A percentile compares a stretch with the other conserved stretches of the same genome.
phyloP scores from a whole-genome alignment of 2,888 invertebrate species.

The Allophyes oxyacanthae region DNA sequence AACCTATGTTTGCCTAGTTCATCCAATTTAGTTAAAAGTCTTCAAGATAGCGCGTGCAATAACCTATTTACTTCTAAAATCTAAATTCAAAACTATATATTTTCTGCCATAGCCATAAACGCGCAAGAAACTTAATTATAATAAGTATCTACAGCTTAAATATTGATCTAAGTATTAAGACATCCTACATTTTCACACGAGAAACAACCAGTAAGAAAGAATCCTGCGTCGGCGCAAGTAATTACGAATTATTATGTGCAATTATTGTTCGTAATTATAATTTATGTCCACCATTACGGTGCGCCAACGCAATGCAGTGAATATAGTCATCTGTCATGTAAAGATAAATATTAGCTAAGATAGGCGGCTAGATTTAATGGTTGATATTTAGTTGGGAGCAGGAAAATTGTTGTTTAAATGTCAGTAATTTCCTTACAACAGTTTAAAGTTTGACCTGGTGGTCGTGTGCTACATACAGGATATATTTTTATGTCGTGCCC shows the following conservation, averaged over 20 bases:
- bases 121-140: too few species aligned
- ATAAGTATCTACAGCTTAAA: background rate
- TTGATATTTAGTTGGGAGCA: slow-evolving; percentile 39
- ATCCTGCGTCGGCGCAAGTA: slow-evolving; percentile 25
- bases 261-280: slow-evolving; percentile 57
- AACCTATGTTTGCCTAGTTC: too few species aligned
- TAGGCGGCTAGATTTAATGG: slow-evolving; percentile 35
- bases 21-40: too few species aligned
- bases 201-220: slow-evolving; percentile 28
- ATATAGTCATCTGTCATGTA: slow-evolving; percentile 52
- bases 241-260: slow-evolving; percentile 56
- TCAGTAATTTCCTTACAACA: slow-evolving; percentile 19
- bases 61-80: too few species aligned
- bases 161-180: slow-evolving; percentile 7
- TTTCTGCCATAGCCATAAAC: background rate
- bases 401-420: slow-evolving; percentile 47
- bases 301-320: slow-evolving; percentile 30
- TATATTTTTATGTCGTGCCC: background rate
- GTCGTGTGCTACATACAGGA: background rate
- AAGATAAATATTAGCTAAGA: slow-evolving; percentile 52
- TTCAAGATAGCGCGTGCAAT: too few species aligned
- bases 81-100: background rate
- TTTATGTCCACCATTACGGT: slow-evolving; percentile 48
- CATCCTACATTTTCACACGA: slow-evolving; percentile 33
- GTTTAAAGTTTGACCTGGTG: slow-evolving; percentile 14